Base-by-base conservation (phyloP, 2,113 vertebrate species). In the Aldabrachelys gigantea region DNA sequence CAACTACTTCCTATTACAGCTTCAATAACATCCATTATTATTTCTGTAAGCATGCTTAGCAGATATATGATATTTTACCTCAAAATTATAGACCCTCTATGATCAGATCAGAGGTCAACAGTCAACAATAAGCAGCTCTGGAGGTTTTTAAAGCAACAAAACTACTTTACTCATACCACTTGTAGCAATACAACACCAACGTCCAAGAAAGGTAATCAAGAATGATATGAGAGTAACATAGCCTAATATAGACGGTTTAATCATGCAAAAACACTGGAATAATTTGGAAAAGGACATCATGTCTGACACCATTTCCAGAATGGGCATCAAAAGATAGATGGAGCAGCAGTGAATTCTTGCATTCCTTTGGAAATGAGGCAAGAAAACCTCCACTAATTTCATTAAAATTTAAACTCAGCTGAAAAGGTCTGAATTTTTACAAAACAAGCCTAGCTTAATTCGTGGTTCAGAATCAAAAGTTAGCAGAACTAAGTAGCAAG, bases 351-450 rank as follows among this genome's bases (percentile, higher is more conserved):
- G 75, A 1, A 69, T 31, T 49, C 57, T 38, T 13, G 5, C 2
- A 2, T 38, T 91, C 59, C 3, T 19, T 84, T 29, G 35, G 35
- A 72, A 93, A 56, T 3, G 1, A 49, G 5, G 3, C 29, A 4
- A 49, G 82, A 83, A 92, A 0, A 11, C 53, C 83, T 56, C 0
- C 0, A 35, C 92, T 87, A 57, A 5, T n/a, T 57, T 25, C 19
- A 53, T 52, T 31, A 0, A 3, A 53, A 2, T 14, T 2, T 82
- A 4, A 31, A 16, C 1, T 38, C 3, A 41, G 35, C 8, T 62
- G 17, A 29, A 85, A 24, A 94, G 72, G 1, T 1, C 29, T 88
- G 62, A 62, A 31, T 29, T 44, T 76, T 76, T 44, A 44, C 38
- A 44, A 76, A 76, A 50, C 8, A 65, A 92, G n/a, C 1, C 35